Base-by-base conservation (phyloP, 2,113 vertebrate species). In the Rattus rattus region DNA sequence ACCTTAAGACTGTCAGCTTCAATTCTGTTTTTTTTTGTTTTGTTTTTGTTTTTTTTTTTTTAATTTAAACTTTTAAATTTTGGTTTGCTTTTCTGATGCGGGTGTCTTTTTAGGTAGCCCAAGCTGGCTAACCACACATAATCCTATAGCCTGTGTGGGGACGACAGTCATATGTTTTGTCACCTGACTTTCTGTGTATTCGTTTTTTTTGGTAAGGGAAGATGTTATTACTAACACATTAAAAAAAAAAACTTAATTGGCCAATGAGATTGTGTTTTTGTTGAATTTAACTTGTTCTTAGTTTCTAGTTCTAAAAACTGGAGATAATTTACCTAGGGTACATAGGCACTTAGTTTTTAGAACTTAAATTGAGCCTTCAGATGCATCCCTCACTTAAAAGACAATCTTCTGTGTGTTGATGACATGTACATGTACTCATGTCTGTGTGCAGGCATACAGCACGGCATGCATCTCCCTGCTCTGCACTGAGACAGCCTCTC, bases 291-390 rank as follows among this genome's bases (percentile, higher is more conserved):
- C 77, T 97, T 22, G 73, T 33, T 76, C n/a, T 75, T 92, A 61
- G 39, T 92, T 96, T 92, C 54, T 86, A 96, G 19, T 69, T 92
- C n/a, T 65, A 97, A 96, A 39, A 89, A 65, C n/a, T 94, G 80
- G 73, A 49, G n/a, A 93, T 52, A 94, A n/a, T 54, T 88, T 92
- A 84, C 43, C 3, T 63, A 93, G 8, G n/a, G 33, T 75, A 92
- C 24, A 90, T 33, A 33, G 26, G 30, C 22, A 94, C 69, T 24
- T 90, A 56, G 79, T 80, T 95, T 92, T 94, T 85, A 94, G 36
- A 94, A n/a, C 33, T 88, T 79, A 91, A 88, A 85, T 19, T 70
- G 12, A 85, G 56, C 2, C 7, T 81, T 81, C 43, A 94, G 1
- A 95, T 26, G n/a, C 7, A 70, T 26, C n/a, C 67, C 22, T 70